A percentile compares a stretch with the other conserved stretches of the same genome.
Evolutionary conservation across 1,140 invertebrate genomes (phyloP).

Genomic region (Chlorops oryzae): DNA sequence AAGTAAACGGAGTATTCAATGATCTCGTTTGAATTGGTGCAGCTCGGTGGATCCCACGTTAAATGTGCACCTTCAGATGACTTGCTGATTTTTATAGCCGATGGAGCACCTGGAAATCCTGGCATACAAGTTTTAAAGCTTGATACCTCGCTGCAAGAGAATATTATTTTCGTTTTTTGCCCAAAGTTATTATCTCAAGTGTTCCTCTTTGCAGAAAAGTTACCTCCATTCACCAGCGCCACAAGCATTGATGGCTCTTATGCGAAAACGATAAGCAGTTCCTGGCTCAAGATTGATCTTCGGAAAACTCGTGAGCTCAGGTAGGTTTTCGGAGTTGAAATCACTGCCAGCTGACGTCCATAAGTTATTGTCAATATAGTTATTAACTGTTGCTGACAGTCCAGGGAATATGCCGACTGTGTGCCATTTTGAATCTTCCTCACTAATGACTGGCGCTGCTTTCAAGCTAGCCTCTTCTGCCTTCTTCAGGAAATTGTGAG

Average conservation of each 20-base stretch:
- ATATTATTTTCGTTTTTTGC: too few species aligned
- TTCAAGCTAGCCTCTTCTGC: not conserved
- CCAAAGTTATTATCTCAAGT: too few species aligned
- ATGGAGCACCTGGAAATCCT: constrained; percentile 94
- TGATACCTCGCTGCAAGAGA: constrained; percentile 68
- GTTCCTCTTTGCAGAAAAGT: too few species aligned
- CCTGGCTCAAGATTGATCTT: constrained; percentile 83
- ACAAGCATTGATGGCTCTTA: constrained; percentile 93
- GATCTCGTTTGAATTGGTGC: constrained; percentile 81
- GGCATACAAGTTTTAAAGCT: constrained; percentile 96
- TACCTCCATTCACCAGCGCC: constrained; percentile 90
- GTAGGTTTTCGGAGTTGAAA: constrained; percentile 55
- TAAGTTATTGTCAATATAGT: constrained; percentile 58
- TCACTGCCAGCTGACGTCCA: constrained; percentile 27
- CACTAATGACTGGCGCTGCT: constrained; percentile 5
- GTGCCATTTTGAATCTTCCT: constrained; percentile 61
- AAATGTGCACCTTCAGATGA: constrained; percentile 89
- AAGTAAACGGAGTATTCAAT: constrained; percentile 98
- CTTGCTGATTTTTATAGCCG: constrained; percentile 98
- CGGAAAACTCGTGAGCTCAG: constrained; percentile 53
- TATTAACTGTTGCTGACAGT: constrained; percentile 54
- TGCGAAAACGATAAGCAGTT: constrained; percentile 94
- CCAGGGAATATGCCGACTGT: constrained; percentile 77
- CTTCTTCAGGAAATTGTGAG: too few species aligned
- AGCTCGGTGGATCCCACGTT: constrained; percentile 89